Evolutionary conservation across 30 jellyfish, hydroid and myxozoan species (phyloP), one percentile per base, ranked within the genome.

Genomic region (Nemopilema nomurai): DNA sequence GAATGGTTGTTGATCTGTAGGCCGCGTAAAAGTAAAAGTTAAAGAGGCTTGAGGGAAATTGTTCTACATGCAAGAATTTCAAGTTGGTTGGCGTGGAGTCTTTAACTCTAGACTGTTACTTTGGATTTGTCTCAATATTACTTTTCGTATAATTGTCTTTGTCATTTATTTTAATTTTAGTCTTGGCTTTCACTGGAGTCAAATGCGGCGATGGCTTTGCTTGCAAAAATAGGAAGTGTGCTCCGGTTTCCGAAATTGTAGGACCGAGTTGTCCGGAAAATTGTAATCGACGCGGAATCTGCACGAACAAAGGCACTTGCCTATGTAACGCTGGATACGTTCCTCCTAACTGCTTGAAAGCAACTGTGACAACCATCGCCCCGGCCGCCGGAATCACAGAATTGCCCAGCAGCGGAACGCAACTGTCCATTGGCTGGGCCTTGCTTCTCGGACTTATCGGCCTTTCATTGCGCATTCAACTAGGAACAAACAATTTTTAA

Each of bases 221-320:
- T 26, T 87, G 96, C 78, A 74, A 75, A 50, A 71, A 78, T 49
- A 50, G 30, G 16, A 49, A 74, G 69, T 87, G 96, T 67, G 87
- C 78, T 41, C 78, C 92, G 7, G 82, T 74, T 20, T 49, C 92
- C 1, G 74, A 69, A 29, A 52, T 79, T 4, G 4, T 50, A 49
- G 50, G 74, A 28, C 75, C 90, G 23, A 18, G 70, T 8, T 91
- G 97, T 52, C 91, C 96, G 31, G 28, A 25, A 1, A 41, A 85
- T 62, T 91, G 97, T 67, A 51, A 70, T n/a, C 80, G 85, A 7
- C 82, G 67, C n/a, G 96, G 97, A 24, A 64, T 51, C 0, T 91
- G 97, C 67, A 91, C 92, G 49, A 80, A 81, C 64, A 86, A 86
- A 33, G 83, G 86, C 62, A 81, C 92, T 16, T 91, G 97, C 64